Percentiles rank a stretch among this genome's conserved stretches.
Conservation (phyloP, 2,113 vertebrate genomes). For the Lagopus leucura region DNA sequence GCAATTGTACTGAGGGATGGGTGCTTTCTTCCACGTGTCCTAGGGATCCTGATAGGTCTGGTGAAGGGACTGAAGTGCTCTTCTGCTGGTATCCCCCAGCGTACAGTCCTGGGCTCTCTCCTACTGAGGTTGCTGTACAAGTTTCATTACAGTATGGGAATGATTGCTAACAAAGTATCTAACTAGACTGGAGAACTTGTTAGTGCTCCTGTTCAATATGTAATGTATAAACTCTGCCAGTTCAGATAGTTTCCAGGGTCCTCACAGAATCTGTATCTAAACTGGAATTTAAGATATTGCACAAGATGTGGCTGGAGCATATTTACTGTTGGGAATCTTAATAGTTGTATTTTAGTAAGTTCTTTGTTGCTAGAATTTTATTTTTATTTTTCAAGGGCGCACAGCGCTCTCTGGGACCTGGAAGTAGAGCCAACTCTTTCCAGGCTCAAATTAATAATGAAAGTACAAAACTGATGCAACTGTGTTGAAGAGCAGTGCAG, state of each 20-base stretch:
- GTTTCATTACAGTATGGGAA: neutral
- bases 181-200: neutral
- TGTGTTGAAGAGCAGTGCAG: neutral
- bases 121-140: neutral
- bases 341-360: neutral
- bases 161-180: neutral
- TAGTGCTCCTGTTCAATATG: neutral
- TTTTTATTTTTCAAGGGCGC: neutral
- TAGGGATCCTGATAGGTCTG: neutral
- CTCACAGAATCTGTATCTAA: neutral
- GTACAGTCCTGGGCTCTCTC: rapidly evolving
- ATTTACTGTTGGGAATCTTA: neutral
- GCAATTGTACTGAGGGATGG: neutral
- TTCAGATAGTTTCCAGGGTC: neutral
- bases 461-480: neutral
- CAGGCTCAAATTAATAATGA: neutral
- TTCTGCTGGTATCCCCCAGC: neutral
- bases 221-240: neutral
- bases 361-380: neutral
- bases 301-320: neutral
- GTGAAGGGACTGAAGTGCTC: neutral
- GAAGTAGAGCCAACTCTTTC: neutral
- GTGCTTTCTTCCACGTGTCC: neutral
- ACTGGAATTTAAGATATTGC: neutral
- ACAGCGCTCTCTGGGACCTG: neutral